phyloP scores from a whole-genome alignment of 1,140 invertebrate species.

The Achroia grisella region DNA sequence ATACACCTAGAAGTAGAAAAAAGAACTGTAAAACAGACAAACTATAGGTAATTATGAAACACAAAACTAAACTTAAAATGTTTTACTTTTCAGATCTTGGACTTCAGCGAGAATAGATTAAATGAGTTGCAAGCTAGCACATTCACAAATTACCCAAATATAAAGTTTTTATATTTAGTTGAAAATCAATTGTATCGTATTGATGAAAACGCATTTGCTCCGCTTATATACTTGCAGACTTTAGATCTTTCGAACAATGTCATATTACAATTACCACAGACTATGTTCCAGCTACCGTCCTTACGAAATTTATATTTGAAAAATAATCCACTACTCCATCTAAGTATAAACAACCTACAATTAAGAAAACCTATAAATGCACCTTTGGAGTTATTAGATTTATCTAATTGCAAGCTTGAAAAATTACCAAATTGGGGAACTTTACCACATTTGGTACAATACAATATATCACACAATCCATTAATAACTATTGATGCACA shows the following conservation, averaged over 20 bases:
- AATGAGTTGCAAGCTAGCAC: slow-evolving; percentile 73
- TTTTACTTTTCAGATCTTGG: slow-evolving; percentile 71
- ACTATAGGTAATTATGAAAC: too few species aligned
- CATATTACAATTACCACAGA: slow-evolving; percentile 70
- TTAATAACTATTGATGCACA: slow-evolving; percentile 34
- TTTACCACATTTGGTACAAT: slow-evolving; percentile 58
- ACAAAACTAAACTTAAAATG: background rate
- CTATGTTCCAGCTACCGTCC: slow-evolving; percentile 74
- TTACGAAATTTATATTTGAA: slow-evolving; percentile 75
- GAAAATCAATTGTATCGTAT: slow-evolving; percentile 77
- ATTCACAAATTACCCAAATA: slow-evolving; percentile 71
- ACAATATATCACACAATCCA: slow-evolving; percentile 66
- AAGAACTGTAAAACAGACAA: too few species aligned
- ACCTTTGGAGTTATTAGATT: slow-evolving; percentile 72
- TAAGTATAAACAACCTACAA: slow-evolving; percentile 47
- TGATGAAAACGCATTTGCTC: slow-evolving; percentile 72
- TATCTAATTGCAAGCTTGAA: slow-evolving; percentile 73
- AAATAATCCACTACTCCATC: slow-evolving; percentile 70
- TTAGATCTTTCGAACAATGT: slow-evolving; percentile 76
- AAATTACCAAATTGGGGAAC: slow-evolving; percentile 72
- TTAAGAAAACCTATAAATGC: slow-evolving; percentile 71
- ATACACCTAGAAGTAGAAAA: too few species aligned
- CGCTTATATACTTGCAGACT: slow-evolving; percentile 69
- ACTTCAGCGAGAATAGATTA: slow-evolving; percentile 77
- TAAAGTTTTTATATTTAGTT: slow-evolving; percentile 75